Conservation (phyloP, 2,113 vertebrate genomes). For the Brachyhypopomus occidentalis region DNA sequence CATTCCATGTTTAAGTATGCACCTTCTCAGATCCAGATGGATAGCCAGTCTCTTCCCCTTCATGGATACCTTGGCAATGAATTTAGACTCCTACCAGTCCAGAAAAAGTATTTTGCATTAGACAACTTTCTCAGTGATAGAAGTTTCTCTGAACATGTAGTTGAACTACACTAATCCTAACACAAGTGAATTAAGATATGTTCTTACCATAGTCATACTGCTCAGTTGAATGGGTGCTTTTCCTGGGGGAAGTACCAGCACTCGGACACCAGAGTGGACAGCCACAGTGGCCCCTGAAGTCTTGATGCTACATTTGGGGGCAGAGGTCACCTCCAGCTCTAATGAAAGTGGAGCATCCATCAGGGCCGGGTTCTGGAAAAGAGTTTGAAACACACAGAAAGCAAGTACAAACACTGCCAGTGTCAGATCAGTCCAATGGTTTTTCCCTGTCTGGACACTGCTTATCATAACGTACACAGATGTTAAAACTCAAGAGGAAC, state of each 20-base stretch:
- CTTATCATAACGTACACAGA: not conserved
- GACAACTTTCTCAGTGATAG: not conserved
- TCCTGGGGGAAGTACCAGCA: slow-evolving; percentile 76
- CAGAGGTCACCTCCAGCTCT: slow-evolving; percentile 74
- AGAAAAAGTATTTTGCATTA: not conserved
- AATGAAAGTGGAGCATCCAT: slow-evolving; percentile 83
- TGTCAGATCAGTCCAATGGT: no score
- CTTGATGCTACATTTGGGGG: slow-evolving; percentile 84
- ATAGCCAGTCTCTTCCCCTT: slow-evolving; percentile 81
- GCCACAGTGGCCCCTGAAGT: slow-evolving; percentile 81
- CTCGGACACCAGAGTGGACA: slow-evolving; percentile 81
- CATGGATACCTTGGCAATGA: slow-evolving; percentile 86
- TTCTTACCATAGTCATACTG: slow-evolving; percentile 89
- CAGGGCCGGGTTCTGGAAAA: slow-evolving; percentile 75
- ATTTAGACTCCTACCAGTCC: slow-evolving; percentile 79
- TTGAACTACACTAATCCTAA: not conserved
- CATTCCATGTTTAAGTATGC: slow-evolving; percentile 27
- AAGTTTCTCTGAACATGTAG: not conserved
- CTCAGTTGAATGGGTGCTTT: slow-evolving; percentile 79
- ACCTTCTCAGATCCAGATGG: slow-evolving; percentile 88
- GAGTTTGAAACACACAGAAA: not conserved
- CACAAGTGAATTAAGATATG: not conserved
- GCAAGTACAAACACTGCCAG: no score
- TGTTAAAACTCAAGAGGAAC: not conserved
- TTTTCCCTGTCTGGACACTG: not conserved